Conservation (phyloP, 1,140 invertebrate species). For the Tetragonula clypearis region DNA sequence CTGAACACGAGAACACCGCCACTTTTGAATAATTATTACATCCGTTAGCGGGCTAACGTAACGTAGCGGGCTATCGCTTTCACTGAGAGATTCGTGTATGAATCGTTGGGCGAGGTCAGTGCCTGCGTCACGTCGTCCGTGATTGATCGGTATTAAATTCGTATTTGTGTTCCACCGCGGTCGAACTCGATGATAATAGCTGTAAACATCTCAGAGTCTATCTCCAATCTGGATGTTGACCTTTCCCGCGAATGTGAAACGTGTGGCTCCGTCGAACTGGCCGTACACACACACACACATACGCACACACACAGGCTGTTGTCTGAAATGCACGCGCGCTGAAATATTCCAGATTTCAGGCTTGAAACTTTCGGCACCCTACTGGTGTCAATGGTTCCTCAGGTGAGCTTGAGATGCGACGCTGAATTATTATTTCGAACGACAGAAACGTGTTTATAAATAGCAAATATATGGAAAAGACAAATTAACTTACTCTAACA, state of each 20-base stretch:
- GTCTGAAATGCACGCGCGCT: too few relatives aligned
- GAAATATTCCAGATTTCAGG: too few relatives aligned
- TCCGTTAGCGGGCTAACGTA: neutral
- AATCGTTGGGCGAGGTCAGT: slow-evolving; percentile 15
- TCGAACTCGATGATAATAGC: slow-evolving; percentile 13
- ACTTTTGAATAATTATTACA: slow-evolving; percentile 36
- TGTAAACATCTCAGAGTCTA: slow-evolving; percentile 10
- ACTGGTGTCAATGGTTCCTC: too few relatives aligned
- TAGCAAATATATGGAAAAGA: too few relatives aligned
- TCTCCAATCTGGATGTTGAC: slow-evolving; percentile 16
- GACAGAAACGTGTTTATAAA: too few relatives aligned
- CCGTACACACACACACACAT: neutral
- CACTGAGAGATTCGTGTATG: neutral
- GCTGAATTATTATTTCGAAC: too few relatives aligned
- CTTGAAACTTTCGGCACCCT: neutral
- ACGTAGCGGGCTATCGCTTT: slow-evolving; percentile 12
- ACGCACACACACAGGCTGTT: too few relatives aligned
- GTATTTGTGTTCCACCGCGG: slow-evolving; percentile 8
- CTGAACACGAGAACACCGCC: neutral
- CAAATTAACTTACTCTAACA: too few relatives aligned
- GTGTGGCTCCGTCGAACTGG: neutral
- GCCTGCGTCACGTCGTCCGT: neutral
- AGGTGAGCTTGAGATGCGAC: too few relatives aligned
- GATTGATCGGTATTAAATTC: slow-evolving; percentile 19
- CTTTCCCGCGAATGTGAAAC: slow-evolving; percentile 9